Evolutionary conservation across 2,113 vertebrate species (phyloP).

Genomic region (Osmerus eperlanus): DNA sequence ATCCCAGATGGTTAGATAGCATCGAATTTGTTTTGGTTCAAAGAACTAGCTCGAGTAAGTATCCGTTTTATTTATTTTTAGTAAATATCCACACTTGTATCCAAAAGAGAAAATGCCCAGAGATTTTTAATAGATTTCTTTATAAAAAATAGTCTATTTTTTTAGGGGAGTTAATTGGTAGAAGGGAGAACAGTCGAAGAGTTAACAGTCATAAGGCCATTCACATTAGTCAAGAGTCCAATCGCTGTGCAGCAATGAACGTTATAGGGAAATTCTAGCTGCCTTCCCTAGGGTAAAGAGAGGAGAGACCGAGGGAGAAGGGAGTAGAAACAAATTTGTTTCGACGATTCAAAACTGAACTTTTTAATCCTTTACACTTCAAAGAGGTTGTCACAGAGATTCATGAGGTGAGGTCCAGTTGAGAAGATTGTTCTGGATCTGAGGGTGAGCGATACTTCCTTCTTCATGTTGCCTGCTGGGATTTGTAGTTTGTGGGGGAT

Average conservation of each 20-base stretch:
- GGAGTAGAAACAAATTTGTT: neutral
- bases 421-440: conserved; percentile 49
- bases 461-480: conserved; percentile 67
- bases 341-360: neutral
- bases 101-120: conserved; percentile 34
- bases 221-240: conserved; percentile 42
- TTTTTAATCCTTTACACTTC: conserved; percentile 25
- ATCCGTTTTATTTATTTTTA: neutral
- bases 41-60: conserved; percentile 13
- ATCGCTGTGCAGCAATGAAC: conserved; percentile 33
- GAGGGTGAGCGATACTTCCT: conserved; percentile 37
- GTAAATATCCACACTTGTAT: conserved; percentile 57
- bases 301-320: conserved; percentile 1
- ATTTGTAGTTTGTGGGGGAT: conserved; percentile 46
- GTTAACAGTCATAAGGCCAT: conserved; percentile 70
- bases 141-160: conserved; percentile 51
- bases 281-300: conserved; percentile 21
- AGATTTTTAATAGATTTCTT: conserved; percentile 47
- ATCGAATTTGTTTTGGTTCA: conserved; percentile 49
- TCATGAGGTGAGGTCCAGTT: conserved; percentile 48
- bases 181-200: conserved; percentile 66
- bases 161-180: conserved; percentile 43
- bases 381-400: conserved; percentile 23
- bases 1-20: conserved; percentile 59
- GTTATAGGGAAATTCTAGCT: conserved; percentile 9